These are phyloP conservation scores for Onthophagus taurus DNA, from an alignment of 1,140 invertebrate species.

Conservation along the genomic window DNA sequence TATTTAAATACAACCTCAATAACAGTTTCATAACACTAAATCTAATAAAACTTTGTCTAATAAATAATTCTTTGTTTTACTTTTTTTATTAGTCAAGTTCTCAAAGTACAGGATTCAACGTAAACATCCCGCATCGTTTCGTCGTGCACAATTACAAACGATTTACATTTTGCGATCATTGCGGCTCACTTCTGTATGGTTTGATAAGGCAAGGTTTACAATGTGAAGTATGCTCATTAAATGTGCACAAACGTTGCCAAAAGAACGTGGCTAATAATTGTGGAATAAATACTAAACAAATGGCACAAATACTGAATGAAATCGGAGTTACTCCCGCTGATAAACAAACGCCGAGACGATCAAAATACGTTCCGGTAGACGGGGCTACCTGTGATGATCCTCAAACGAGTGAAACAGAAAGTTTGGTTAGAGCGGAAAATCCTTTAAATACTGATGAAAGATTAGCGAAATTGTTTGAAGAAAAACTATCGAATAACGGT, in stretches of 20 bases:
- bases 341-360: slow-evolving; percentile 62
- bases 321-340: slow-evolving; percentile 85
- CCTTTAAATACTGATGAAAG: slow-evolving; percentile 16
- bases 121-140: slow-evolving; percentile 95
- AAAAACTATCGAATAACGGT: slow-evolving; percentile 27
- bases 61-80: background rate
- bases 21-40: no score
- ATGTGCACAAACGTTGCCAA: slow-evolving; percentile 97
- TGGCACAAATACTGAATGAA: slow-evolving; percentile 84
- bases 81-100: slow-evolving; percentile 39
- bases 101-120: slow-evolving; percentile 82
- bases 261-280: slow-evolving; percentile 99
- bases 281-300: slow-evolving; percentile 93
- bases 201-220: slow-evolving; percentile 94
- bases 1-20: no score
- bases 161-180: slow-evolving; percentile 99
- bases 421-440: slow-evolving; percentile 1
- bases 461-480: slow-evolving; percentile 28
- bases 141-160: slow-evolving; percentile 90
- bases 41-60: no score
- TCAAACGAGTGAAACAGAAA: slow-evolving; percentile 11
- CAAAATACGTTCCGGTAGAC: slow-evolving; percentile 40
- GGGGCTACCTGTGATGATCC: slow-evolving; percentile 15
- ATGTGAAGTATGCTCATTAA: slow-evolving; percentile 95
- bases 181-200: slow-evolving; percentile 93